These are phyloP conservation scores for Ammodytes marinus DNA, from an alignment of 2,113 vertebrate genomes.

Conservation along the genomic window DNA sequence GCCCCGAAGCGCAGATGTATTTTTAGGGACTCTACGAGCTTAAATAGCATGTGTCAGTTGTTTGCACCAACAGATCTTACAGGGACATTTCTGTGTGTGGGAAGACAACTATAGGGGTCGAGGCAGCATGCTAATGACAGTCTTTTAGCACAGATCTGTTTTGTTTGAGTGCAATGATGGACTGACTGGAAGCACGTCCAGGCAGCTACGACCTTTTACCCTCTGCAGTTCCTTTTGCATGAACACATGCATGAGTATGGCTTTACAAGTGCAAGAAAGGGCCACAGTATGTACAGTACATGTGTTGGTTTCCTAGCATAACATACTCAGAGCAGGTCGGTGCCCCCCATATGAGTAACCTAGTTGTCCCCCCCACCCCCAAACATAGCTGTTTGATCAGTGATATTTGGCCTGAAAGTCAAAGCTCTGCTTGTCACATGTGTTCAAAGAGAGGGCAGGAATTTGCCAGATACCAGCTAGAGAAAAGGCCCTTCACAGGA, in stretches of 20 bases:
- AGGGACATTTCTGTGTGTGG: slow-evolving; percentile 54
- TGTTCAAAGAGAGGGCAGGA: slow-evolving; percentile 69
- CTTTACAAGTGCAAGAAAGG: slow-evolving; percentile 45
- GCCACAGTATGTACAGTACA: slow-evolving; percentile 62
- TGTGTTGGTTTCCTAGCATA: slow-evolving; percentile 63
- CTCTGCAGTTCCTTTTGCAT: slow-evolving; percentile 10
- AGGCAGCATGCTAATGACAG: slow-evolving; percentile 57
- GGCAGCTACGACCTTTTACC: neutral
- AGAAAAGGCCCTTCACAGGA: slow-evolving; percentile 58
- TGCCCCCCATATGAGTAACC: slow-evolving; percentile 64
- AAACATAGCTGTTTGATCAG: slow-evolving; percentile 74
- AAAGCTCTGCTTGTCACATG: slow-evolving; percentile 72
- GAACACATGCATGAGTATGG: slow-evolving; percentile 23
- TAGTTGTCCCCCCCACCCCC: slow-evolving; percentile 68
- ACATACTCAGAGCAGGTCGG: slow-evolving; percentile 62
- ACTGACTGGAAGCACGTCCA: slow-evolving; percentile 13
- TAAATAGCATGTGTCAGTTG: slow-evolving; percentile 62
- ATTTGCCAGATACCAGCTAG: slow-evolving; percentile 64
- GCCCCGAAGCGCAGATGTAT: slow-evolving; percentile 61
- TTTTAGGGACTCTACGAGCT: slow-evolving; percentile 60
- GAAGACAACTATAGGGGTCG: slow-evolving; percentile 66
- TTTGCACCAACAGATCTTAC: slow-evolving; percentile 53
- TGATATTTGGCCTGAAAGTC: slow-evolving; percentile 65
- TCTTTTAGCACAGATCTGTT: slow-evolving; percentile 47
- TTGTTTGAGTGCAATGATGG: slow-evolving; percentile 61